Percentiles rank a stretch among this genome's conserved stretches.
These are phyloP conservation scores for Dreissena rostriformis DNA, from an alignment of 1,140 invertebrate species.

Conservation along the genomic window DNA sequence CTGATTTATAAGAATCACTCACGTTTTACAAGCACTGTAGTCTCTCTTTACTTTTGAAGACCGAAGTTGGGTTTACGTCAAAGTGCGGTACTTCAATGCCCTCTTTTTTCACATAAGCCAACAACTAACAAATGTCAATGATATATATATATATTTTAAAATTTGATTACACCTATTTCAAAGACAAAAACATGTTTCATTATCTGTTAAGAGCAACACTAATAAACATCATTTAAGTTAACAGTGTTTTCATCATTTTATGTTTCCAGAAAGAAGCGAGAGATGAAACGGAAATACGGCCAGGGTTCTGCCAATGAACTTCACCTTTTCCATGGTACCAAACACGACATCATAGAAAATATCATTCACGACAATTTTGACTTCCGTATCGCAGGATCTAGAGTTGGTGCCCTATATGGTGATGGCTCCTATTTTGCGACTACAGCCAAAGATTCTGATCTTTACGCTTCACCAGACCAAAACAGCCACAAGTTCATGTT, in stretches of 20 bases:
- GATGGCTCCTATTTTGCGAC: slow-evolving; percentile 65
- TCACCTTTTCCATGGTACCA: slow-evolving; percentile 65
- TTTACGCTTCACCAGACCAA: slow-evolving; percentile 52
- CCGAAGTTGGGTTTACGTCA: too few relatives aligned
- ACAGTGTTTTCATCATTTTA: background rate
- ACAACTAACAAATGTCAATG: too few relatives aligned
- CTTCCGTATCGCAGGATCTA: slow-evolving; percentile 56
- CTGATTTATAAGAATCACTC: too few relatives aligned
- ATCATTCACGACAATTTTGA: slow-evolving; percentile 65
- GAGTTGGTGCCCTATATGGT: slow-evolving; percentile 61
- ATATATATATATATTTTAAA: too few relatives aligned
- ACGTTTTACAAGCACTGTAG: too few relatives aligned
- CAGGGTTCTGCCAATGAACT: slow-evolving; percentile 55
- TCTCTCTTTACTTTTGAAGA: too few relatives aligned
- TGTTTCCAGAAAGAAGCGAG: slow-evolving; percentile 56
- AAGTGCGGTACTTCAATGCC: too few relatives aligned
- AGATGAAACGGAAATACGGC: slow-evolving; percentile 48
- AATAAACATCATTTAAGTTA: too few relatives aligned
- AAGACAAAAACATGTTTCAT: too few relatives aligned
- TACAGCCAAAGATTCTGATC: slow-evolving; percentile 60
- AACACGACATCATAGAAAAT: slow-evolving; percentile 42
- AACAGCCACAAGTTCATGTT: slow-evolving; percentile 59
- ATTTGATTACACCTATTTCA: too few relatives aligned
- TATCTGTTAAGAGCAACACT: too few relatives aligned
- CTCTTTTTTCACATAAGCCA: too few relatives aligned